Conservation (phyloP, 2,797 vertebrate genomes). For the Yasuhikotakia modesta region DNA sequence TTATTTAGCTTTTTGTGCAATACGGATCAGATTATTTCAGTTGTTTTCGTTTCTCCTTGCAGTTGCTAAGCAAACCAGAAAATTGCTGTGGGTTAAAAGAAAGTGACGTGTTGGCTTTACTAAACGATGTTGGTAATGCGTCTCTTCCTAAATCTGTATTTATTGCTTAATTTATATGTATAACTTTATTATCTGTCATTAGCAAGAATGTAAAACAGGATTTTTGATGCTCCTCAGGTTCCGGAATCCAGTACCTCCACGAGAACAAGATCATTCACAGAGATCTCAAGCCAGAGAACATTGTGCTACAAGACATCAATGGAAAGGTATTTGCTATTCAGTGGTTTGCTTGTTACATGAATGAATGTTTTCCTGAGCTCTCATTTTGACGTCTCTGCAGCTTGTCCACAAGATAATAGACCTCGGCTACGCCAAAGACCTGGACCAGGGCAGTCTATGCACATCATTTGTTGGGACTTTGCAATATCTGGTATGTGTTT, state of each 20-base stretch:
- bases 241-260: constrained; percentile 95
- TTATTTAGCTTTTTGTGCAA: background rate
- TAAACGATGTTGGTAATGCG: constrained; percentile 92
- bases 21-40: background rate
- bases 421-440: constrained; percentile 94
- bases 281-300: constrained; percentile 98
- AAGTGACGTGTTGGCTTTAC: constrained; percentile 90
- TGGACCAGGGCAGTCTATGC: constrained; percentile 95
- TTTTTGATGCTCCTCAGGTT: constrained; percentile 74
- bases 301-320: constrained; percentile 90
- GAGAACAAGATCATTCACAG: constrained; percentile 98
- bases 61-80: constrained; percentile 95
- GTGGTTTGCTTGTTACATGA: background rate
- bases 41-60: constrained; percentile 35
- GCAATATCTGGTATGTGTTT: constrained; percentile 88
- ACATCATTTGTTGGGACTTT: constrained; percentile 96
- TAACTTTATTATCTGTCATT: constrained; percentile 5
- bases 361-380: background rate
- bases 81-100: constrained; percentile 98
- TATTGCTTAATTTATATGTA: constrained; percentile 14
- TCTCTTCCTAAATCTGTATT: constrained; percentile 4
- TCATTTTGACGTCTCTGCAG: constrained; percentile 67
- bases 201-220: background rate
- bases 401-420: constrained; percentile 95
- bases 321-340: constrained; percentile 81